A percentile compares a stretch with the other conserved stretches of the same genome.
These are phyloP conservation scores for Dolichoris vasculosae DNA, from an alignment of 1,140 invertebrate species.

Conservation along the genomic window DNA sequence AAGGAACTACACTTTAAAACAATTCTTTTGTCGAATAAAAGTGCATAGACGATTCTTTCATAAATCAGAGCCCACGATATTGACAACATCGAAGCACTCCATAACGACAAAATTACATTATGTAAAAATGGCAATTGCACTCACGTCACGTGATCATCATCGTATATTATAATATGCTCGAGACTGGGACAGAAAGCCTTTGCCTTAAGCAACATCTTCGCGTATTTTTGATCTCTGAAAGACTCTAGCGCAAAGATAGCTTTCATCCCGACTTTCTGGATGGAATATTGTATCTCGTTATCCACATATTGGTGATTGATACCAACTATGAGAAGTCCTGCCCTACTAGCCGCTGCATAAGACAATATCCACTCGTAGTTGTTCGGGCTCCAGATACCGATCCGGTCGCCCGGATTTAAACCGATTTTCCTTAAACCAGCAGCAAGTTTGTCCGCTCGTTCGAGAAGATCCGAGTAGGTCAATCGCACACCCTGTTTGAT, in stretches of 20 bases:
- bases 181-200: conserved; percentile 68
- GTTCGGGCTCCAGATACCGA: conserved; percentile 95
- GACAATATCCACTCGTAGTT: conserved; percentile 81
- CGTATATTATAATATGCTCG: conserved; percentile 76
- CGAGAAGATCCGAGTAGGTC: conserved; percentile 79
- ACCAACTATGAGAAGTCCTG: conserved; percentile 87
- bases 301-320: conserved; percentile 90
- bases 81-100: too few relatives aligned
- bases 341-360: conserved; percentile 85
- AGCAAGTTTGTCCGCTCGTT: conserved; percentile 85
- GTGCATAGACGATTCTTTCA: background rate
- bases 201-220: conserved; percentile 77
- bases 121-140: conserved; percentile 48
- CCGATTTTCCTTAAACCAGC: conserved; percentile 86
- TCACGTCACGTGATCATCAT: conserved; percentile 75
- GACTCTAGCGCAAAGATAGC: conserved; percentile 81
- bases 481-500: conserved; percentile 76
- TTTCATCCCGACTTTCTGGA: conserved; percentile 86
- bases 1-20: too few relatives aligned
- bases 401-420: conserved; percentile 84
- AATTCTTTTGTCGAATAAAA: too few relatives aligned
- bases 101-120: background rate
- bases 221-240: conserved; percentile 84
- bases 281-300: conserved; percentile 84
- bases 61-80: background rate